Evolutionary conservation across 2,113 vertebrate genomes (phyloP), one percentile per base, ranked within the genome.

Genomic region (Pygoscelis adeliae): DNA sequence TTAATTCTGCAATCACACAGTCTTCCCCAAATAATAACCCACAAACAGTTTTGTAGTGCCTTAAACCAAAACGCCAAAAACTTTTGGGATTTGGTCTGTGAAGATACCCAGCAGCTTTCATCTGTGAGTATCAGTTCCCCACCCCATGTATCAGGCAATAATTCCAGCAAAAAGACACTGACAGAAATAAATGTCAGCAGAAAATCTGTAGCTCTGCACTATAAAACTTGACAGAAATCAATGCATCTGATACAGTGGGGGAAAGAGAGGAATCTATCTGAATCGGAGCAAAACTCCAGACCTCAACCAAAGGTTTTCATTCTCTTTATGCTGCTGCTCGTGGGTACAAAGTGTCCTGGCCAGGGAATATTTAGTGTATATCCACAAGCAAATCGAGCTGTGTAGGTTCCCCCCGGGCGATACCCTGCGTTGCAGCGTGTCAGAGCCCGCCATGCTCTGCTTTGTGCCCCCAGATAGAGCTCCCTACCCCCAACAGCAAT

Each of bases 351-450:
- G 15, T 38, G 5, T 46, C 14, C 42, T 74, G 46, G 26, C 44
- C 30, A 56, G 63, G 65, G 62, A 58, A 16, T n/a, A 15, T 53
- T 84, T 18, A 26, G 29, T 12, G 22, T 6, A 32, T 6, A 19
- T 3, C 26, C 42, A 9, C 2, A 38, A 13, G 23, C 15, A 46
- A 38, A 76, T 4, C 1, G 2, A 36, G 61, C 47, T 32, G 19
- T 67, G 36, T 8, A 1, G 15, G 63, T 19, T 61, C 2, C 6
- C 16, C 9, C 27, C n/a, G 0, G 0, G 72, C 10, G 6, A n/a
- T 52, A 17, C 13, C 8, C 29, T 20, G 26, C 6, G 4, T 19
- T 1, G n/a, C 8, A 29, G 20, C 6, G 20, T 4, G 3, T 19
- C n/a, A 50, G 81, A 83, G 4, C 34, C 38, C 8, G 1, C 9